Evolutionary conservation across 2,888 invertebrate genomes (phyloP), one percentile per base, ranked within the genome.

Genomic region (Epistrophella euchroma): DNA sequence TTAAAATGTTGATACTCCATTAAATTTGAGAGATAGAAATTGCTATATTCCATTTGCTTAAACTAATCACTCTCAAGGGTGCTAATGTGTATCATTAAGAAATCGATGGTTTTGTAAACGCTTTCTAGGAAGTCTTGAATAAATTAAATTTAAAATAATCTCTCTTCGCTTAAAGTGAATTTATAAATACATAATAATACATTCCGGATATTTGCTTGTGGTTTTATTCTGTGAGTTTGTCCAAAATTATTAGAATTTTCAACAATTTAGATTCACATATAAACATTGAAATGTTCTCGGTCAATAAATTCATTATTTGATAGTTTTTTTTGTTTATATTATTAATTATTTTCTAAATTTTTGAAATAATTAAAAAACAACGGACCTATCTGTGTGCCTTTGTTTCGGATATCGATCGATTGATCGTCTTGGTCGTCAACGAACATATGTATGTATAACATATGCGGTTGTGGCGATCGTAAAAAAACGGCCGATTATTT

Each of bases 41-140:
- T 47, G 19, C 11, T 35, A 17, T 56, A 45, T 22, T 43, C 17
- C 22, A 52, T 66, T 52, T 13, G 22, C 11, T 73, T 35, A 11
- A 71, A 52, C 43, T 43, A 60, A 75, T 70, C 81, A 45, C 81
- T 47, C 74, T 47, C 62, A 52, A 40, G 56, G 79, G 79, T 84
- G 79, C 74, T 79, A 84, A 84, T 84, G 40, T 52, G 40, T 68
- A 50, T 43, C 50, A 74, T 60, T 28, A 15, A 35, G 3, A 28
- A 73, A 66, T 19, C 56, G 28, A 43, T 56, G 32, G 22, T 60
- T 11, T 47, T 76, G 80, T 80, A 75, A 75, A 80, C 68, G 75
- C 32, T 80, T 70, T 17, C 45, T 10, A 32, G 62, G 22, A 73
- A 35, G 60, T 40, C 4, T 58, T n/a, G n/a, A 22, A 58, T 50